Conservation (phyloP, 2,888 invertebrate species). For the Troglohyphantes excavatus region DNA sequence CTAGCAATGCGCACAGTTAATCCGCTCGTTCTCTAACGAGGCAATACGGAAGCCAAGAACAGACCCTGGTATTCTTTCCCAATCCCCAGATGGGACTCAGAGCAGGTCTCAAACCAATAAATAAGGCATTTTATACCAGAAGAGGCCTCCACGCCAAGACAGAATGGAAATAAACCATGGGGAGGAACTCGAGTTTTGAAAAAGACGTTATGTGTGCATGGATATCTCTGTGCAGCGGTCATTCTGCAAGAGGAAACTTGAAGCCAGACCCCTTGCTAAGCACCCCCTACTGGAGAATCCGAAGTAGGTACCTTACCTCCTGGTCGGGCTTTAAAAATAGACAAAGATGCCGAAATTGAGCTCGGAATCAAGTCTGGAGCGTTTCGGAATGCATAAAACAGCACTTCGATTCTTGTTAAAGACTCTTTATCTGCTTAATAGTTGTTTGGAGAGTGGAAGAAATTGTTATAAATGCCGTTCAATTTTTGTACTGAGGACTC, state of each 20-base stretch:
- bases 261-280: background rate
- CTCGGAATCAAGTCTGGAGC: background rate
- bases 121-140: background rate
- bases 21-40: background rate
- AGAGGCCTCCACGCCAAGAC: background rate
- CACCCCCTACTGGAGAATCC: background rate
- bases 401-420: background rate
- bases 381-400: conserved; percentile 5
- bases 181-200: background rate
- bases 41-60: conserved; percentile 9
- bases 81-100: background rate
- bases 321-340: background rate
- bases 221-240: background rate
- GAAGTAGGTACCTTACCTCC: background rate
- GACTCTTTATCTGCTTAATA: background rate
- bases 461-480: background rate
- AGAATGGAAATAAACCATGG: background rate
- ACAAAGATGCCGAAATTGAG: conserved; percentile 1
- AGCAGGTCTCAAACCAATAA: conserved; percentile 9
- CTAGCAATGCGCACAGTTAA: background rate
- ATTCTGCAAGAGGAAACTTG: background rate
- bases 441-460: background rate
- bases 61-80: background rate
- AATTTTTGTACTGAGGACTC: background rate
- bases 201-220: background rate